These are phyloP conservation scores for Apostichopus californicus DNA, from an alignment of 35 echinoderm and acorn worm species.

Conservation along the genomic window DNA sequence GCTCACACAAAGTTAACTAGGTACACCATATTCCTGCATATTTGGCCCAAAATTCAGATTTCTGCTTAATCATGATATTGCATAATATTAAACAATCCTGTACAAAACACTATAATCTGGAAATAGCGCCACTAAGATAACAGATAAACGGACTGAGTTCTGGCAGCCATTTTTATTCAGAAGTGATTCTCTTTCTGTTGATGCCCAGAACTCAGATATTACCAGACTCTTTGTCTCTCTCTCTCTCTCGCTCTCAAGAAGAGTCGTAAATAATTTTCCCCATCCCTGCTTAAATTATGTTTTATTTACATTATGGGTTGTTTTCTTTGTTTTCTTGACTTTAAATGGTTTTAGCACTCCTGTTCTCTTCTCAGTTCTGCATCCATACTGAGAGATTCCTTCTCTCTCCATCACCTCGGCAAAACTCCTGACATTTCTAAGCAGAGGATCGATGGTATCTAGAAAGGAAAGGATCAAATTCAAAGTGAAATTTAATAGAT, in stretches of 20 bases:
- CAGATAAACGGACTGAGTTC: background rate
- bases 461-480: background rate
- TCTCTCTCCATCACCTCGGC: conserved; percentile 47
- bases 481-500: no score
- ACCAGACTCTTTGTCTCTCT: background rate
- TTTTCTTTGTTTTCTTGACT: conserved; percentile 10
- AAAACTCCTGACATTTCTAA: conserved; percentile 3
- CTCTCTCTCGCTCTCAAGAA: background rate
- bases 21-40: no score
- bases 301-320: background rate
- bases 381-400: conserved; percentile 12
- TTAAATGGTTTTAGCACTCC: conserved; percentile 20
- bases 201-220: background rate
- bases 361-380: background rate
- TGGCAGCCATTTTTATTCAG: background rate
- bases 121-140: no score
- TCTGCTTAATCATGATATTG: no score
- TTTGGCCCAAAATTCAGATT: no score
- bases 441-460: background rate
- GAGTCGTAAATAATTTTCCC: background rate
- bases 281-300: no score
- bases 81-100: no score
- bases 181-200: background rate
- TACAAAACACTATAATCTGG: no score
- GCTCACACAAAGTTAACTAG: no score